Conservation (phyloP, 2,888 invertebrate species). For the Phrixothrix hirtus region DNA sequence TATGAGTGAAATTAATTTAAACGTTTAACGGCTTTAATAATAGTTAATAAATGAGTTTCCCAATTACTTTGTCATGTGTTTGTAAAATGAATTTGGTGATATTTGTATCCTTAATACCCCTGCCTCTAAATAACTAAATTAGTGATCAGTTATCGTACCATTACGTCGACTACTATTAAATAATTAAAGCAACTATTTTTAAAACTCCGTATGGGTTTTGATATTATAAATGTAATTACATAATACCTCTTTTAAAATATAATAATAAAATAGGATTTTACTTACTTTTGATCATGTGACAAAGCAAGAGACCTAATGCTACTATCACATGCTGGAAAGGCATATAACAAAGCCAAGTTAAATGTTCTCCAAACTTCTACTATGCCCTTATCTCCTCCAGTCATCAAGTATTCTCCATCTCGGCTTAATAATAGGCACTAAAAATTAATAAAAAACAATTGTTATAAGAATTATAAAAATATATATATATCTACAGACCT, state of each 20-base stretch:
- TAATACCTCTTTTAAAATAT: neutral
- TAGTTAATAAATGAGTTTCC: no score
- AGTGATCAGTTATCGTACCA: no score
- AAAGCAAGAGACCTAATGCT: conserved; percentile 92
- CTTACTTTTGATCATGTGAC: conserved; percentile 98
- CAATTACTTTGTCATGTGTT: no score
- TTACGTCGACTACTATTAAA: no score
- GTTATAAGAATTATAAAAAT: neutral
- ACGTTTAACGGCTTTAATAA: no score
- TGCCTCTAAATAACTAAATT: no score
- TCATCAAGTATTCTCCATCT: conserved; percentile 98
- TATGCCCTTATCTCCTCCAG: conserved; percentile 95
- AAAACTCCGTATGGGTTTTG: no score
- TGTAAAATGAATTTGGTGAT: no score
- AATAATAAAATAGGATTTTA: conserved; percentile 30
- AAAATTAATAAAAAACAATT: neutral
- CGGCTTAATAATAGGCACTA: conserved; percentile 91
- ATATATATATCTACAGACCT: conserved; percentile 64
- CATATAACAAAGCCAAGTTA: conserved; percentile 94
- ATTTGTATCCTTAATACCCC: no score
- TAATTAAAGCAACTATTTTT: no score
- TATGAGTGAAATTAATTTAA: no score
- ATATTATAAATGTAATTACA: neutral
- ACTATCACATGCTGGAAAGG: conserved; percentile 96
- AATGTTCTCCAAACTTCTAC: conserved; percentile 99